A percentile compares a stretch with the other conserved stretches of the same genome.
phyloP scores from a whole-genome alignment of 2,113 vertebrate genomes.

The Artemisiospiza belli region DNA sequence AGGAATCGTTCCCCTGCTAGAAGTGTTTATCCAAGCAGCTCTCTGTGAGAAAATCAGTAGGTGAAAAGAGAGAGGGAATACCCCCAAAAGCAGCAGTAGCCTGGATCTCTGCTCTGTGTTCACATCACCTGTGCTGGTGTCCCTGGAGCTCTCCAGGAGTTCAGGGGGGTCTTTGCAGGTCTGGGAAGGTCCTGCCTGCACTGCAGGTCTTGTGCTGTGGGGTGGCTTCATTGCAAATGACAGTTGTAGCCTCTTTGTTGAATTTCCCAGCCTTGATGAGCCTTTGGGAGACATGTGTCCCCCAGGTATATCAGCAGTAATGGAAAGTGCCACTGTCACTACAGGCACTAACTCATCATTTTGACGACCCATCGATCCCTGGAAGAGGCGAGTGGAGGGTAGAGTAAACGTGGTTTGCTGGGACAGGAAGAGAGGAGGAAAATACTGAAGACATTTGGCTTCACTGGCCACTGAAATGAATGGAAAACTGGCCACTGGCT shows the following conservation, averaged over 20 bases:
- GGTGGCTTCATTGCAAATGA: background rate
- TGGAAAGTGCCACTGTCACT: constrained; percentile 66
- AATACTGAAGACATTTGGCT: background rate
- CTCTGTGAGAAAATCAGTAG: rapidly evolving
- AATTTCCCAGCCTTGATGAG: constrained; percentile 43
- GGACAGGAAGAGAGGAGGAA: background rate
- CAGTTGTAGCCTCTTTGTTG: background rate
- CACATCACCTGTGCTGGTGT: rapidly evolving
- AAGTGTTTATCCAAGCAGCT: background rate
- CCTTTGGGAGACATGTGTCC: constrained; percentile 55
- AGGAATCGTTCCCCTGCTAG: background rate
- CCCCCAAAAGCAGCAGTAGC: background rate
- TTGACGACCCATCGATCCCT: constrained; percentile 48
- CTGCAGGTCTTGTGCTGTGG: background rate
- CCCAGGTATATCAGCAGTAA: constrained; percentile 50
- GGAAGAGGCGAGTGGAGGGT: background rate
- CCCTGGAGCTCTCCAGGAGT: background rate
- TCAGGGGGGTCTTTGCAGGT: background rate
- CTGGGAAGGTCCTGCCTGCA: background rate
- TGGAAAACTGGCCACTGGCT: background rate
- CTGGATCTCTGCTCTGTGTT: background rate
- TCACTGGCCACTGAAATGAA: background rate
- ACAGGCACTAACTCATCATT: constrained; percentile 60
- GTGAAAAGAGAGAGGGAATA: background rate
- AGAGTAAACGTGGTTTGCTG: constrained; percentile 32